Conservation (phyloP, 2,888 invertebrate species). For the Spisula subtruncata region DNA sequence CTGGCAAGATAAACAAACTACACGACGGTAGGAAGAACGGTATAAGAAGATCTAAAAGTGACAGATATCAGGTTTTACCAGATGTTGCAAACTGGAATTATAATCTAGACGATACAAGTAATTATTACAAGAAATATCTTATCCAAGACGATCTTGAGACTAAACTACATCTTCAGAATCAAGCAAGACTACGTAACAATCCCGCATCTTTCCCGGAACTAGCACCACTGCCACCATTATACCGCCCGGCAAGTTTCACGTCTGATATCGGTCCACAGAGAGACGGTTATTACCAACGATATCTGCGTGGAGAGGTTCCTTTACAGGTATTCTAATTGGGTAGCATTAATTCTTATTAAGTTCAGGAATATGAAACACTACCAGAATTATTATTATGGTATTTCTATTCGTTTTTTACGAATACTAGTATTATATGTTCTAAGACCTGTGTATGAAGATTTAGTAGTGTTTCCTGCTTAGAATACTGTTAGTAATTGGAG, state of each 20-base stretch:
- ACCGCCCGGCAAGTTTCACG: constrained; percentile 37
- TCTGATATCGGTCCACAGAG: constrained; percentile 39
- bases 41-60: constrained; percentile 6
- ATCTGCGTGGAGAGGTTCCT: constrained; percentile 31
- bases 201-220: constrained; percentile 48
- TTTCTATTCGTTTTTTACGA: too few relatives aligned
- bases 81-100: constrained; percentile 61
- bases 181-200: not conserved
- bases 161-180: not conserved
- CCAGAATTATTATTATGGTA: too few relatives aligned
- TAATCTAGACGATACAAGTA: constrained; percentile 53
- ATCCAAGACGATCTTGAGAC: constrained; percentile 64
- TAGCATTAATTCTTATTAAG: too few relatives aligned
- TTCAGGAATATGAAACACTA: too few relatives aligned
- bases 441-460: too few relatives aligned
- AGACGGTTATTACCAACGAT: constrained; percentile 30
- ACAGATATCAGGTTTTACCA: constrained; percentile 54
- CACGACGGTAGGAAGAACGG: constrained; percentile 41
- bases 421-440: too few relatives aligned
- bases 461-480: too few relatives aligned
- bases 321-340: constrained; percentile 31
- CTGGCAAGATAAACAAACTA: constrained; percentile 55
- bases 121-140: constrained; percentile 65
- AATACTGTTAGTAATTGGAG: too few relatives aligned
- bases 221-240: not conserved